A percentile compares a stretch with the other conserved stretches of the same genome.
Evolutionary conservation across 2,797 vertebrate species (phyloP).

Genomic region (Sebastes oblongus): DNA sequence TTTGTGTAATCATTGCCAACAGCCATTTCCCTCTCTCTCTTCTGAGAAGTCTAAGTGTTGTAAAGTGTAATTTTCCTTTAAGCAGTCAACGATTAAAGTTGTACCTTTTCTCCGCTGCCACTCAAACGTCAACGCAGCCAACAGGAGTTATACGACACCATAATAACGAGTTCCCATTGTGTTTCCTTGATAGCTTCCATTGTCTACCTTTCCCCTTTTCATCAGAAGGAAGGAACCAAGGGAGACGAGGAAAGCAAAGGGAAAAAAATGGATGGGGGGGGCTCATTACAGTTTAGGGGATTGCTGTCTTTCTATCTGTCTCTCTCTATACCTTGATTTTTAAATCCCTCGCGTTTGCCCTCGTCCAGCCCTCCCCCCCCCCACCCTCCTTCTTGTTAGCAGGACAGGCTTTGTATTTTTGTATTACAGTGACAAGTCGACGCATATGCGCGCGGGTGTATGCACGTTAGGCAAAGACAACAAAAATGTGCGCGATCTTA

Average conservation of each 20-base stretch:
- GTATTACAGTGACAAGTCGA: constrained; percentile 59
- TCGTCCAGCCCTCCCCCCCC: neutral
- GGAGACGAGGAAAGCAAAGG: constrained; percentile 4
- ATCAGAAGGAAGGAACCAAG: constrained; percentile 38
- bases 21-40: constrained; percentile 12
- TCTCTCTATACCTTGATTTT: constrained; percentile 49
- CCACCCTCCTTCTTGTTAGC: constrained; percentile 61
- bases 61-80: constrained; percentile 32
- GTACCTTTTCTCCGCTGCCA: constrained; percentile 19
- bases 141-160: constrained; percentile 43
- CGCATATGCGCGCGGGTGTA: constrained; percentile 12
- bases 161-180: constrained; percentile 51
- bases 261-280: neutral
- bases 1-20: constrained; percentile 2
- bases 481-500: constrained; percentile 25
- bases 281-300: constrained; percentile 63
- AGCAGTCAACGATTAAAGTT: constrained; percentile 40
- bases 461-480: constrained; percentile 14
- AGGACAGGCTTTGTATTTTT: constrained; percentile 68
- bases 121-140: constrained; percentile 39
- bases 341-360: constrained; percentile 49
- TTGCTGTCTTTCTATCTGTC: constrained; percentile 62
- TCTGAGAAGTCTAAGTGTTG: constrained; percentile 7
- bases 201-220: constrained; percentile 54
- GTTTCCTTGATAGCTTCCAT: constrained; percentile 56